phyloP scores from a whole-genome alignment of 1,140 invertebrate genomes.

The Coelopa frigida region DNA sequence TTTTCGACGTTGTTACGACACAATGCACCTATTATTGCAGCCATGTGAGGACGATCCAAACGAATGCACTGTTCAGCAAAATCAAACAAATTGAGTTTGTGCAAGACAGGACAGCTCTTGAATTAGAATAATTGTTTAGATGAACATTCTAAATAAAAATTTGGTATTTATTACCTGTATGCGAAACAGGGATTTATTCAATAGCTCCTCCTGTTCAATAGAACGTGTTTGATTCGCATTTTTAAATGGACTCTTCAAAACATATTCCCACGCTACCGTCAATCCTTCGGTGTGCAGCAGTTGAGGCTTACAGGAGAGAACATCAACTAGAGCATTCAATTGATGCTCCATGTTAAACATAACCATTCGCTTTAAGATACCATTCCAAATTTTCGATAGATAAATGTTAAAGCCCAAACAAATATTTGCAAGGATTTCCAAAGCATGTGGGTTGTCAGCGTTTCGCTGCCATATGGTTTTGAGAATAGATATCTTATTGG shows the following conservation, averaged over 20 bases:
- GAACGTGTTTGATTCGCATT: slow-evolving; percentile 28
- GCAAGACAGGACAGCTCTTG: slow-evolving; percentile 28
- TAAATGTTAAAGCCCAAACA: slow-evolving; percentile 40
- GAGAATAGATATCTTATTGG: slow-evolving; percentile 38
- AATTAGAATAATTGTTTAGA: slow-evolving; percentile 3
- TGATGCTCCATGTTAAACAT: slow-evolving; percentile 35
- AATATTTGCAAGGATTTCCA: slow-evolving; percentile 40
- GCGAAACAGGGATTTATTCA: slow-evolving; percentile 32
- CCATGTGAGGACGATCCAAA: slow-evolving; percentile 36
- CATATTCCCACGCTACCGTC: slow-evolving; percentile 35
- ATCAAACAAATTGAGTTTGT: slow-evolving; percentile 32
- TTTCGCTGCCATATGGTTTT: slow-evolving; percentile 42
- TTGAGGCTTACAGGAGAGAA: slow-evolving; percentile 30
- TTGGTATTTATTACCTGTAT: slow-evolving; percentile 24
- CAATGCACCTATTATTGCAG: slow-evolving; percentile 33
- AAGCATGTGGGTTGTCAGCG: slow-evolving; percentile 32
- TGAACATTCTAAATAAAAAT: background rate
- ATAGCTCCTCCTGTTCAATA: slow-evolving; percentile 29
- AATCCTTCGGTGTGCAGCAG: slow-evolving; percentile 33
- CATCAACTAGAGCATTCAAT: slow-evolving; percentile 33
- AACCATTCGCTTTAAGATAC: slow-evolving; percentile 41
- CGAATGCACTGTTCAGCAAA: slow-evolving; percentile 33
- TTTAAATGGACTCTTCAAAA: slow-evolving; percentile 31
- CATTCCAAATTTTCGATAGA: slow-evolving; percentile 41
- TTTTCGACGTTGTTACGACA: slow-evolving; percentile 23